A percentile compares a stretch with the other conserved stretches of the same genome.
Conservation (phyloP, 2,113 vertebrate species). For the Dinomys branickii region DNA sequence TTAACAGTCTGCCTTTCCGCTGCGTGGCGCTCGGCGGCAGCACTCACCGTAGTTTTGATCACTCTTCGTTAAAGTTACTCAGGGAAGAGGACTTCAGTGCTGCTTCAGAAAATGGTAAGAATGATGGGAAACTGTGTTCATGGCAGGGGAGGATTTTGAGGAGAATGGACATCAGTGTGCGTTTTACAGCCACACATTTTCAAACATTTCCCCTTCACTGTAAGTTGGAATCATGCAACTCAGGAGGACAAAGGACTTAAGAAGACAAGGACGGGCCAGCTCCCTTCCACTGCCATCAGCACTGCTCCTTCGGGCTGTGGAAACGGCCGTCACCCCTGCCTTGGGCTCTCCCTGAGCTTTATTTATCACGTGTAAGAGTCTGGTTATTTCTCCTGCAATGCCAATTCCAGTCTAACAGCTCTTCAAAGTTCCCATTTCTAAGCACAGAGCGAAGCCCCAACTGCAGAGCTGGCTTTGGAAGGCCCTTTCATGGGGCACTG, state of each 20-base stretch:
- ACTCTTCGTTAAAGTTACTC: neutral
- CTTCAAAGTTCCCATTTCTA: neutral
- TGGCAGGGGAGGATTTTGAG: neutral
- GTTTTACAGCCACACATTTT: neutral
- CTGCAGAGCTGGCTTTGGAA: no score
- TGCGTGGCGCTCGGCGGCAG: neutral
- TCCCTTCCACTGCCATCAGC: neutral
- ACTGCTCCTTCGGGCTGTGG: rapidly evolving
- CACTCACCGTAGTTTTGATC: neutral
- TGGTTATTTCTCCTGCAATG: neutral
- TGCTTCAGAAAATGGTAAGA: neutral
- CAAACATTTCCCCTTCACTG: neutral
- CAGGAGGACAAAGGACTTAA: neutral
- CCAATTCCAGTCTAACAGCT: neutral
- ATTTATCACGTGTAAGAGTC: neutral
- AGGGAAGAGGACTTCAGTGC: neutral
- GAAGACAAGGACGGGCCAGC: no score
- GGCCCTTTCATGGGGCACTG: rapidly evolving
- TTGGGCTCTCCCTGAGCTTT: neutral
- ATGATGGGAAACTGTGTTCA: neutral
- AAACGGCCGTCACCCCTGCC: neutral
- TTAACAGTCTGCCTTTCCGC: neutral
- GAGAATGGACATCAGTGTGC: neutral
- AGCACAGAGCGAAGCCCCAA: neutral
- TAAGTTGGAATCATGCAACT: neutral